Base-by-base conservation (phyloP, 2,888 invertebrate species). In the Parasteatoda lunata region DNA sequence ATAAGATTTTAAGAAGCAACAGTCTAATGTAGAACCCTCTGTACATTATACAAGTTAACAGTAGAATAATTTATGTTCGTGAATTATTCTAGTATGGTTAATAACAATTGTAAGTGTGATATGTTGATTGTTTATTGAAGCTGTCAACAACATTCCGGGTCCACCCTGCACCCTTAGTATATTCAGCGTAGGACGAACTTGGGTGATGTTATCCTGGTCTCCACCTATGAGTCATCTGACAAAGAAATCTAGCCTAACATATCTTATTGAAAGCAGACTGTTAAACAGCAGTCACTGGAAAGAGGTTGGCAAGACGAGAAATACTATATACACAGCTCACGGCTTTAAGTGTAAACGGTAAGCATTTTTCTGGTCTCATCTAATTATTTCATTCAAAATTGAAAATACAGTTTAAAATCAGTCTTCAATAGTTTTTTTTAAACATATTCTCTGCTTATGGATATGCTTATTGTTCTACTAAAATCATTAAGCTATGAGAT, bases 321-420 rank as follows among this genome's bases (percentile, higher is more conserved):
- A 59, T 73, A 96, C 95, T 91, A 94, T 94, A 8, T 96, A 95
- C 91, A 97, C 97, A 91, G 95, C 95, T 0, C 97, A 96, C 92
- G 96, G 96, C 91, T 92, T 97, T 83, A 95, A 95, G 90, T 94
- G 95, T 47, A 77, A 69, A 30, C 13, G 68, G 86, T 82, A 52
- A 77, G 86, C 75, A 3, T 51, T 15, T 52, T 30, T 30, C 30
- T 30, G 30, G 30, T 30, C 30, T 30, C 30, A 30, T 30, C 30
- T 30, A 0, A 30, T 30, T 30, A 30, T 30, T 30, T 30, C 30
- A 30, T 30, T 30, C 30, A 2, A 30, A 30, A 30, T 30, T 1
- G 30, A 30, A 30, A 30, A 30, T 30, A 30, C 2, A 30, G 2
- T 30, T 30, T 30, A 30, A n/a, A n/a, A 30, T 30, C 30, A 30